Evolutionary conservation across 1,140 invertebrate genomes (phyloP).

Genomic region (Diprion similis): DNA sequence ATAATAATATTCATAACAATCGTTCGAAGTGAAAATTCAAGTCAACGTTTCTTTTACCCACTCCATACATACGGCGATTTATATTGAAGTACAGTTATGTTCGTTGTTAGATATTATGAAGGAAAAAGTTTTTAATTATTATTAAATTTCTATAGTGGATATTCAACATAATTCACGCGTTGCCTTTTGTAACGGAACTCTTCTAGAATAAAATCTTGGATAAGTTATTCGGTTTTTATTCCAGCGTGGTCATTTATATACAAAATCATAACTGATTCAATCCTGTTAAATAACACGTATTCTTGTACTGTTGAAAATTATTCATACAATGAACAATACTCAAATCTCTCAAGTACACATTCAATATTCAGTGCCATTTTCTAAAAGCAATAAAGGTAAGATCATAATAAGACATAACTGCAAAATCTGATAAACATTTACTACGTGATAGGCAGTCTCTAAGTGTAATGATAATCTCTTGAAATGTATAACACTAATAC

Average conservation of each 20-base stretch:
- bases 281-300: neutral
- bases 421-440: neutral
- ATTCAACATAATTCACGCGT: constrained; percentile 49
- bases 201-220: neutral
- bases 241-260: neutral
- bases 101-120: neutral
- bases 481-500: neutral
- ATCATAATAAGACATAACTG: constrained; percentile 5
- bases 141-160: constrained; percentile 1
- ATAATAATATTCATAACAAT: constrained; percentile 11
- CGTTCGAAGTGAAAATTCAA: neutral
- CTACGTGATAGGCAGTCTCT: constrained; percentile 4
- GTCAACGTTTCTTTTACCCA: neutral
- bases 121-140: neutral
- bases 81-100: neutral
- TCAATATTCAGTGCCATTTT: constrained; percentile 55
- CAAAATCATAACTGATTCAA: neutral
- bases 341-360: neutral
- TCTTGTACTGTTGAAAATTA: no score
- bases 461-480: neutral
- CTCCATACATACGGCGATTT: neutral
- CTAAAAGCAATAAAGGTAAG: constrained; percentile 55
- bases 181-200: constrained; percentile 54
- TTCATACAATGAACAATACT: neutral
- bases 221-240: neutral